Evolutionary conservation across 2,888 invertebrate species (phyloP).

Genomic region (Dolichopus griseipennis): DNA sequence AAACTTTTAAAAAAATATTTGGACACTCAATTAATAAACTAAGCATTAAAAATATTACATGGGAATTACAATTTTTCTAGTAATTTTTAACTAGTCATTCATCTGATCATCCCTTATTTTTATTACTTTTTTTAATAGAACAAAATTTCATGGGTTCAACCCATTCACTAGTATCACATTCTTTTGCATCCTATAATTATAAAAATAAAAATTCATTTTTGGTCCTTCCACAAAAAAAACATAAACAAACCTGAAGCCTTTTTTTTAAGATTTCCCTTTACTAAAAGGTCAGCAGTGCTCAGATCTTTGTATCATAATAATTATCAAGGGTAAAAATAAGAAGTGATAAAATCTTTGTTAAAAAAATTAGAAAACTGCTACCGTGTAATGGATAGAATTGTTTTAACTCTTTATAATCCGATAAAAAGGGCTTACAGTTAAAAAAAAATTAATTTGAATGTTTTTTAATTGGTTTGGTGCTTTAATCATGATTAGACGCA

Average conservation of each 20-base stretch:
- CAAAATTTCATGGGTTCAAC: no score
- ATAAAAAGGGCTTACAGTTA: no score
- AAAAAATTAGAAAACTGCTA: no score
- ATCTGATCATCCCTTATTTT: neutral
- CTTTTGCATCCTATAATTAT: conserved; percentile 2
- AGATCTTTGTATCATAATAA: neutral
- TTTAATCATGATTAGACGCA: no score
- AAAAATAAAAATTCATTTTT: neutral
- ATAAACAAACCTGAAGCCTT: neutral
- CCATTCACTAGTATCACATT: neutral
- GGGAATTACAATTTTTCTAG: neutral
- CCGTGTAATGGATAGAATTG: no score
- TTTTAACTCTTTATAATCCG: no score
- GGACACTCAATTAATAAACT: neutral
- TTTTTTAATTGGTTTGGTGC: no score
- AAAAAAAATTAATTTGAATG: no score
- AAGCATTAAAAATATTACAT: neutral
- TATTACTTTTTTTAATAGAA: no score
- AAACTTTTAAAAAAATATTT: neutral
- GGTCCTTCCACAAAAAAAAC: neutral
- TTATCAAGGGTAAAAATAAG: neutral
- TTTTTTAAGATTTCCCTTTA: no score
- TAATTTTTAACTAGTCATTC: neutral
- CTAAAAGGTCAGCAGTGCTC: neutral
- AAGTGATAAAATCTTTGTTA: neutral